A percentile compares a stretch with the other conserved stretches of the same genome.
phyloP scores from a whole-genome alignment of 2,113 vertebrate species.

The Trachemys scripta region DNA sequence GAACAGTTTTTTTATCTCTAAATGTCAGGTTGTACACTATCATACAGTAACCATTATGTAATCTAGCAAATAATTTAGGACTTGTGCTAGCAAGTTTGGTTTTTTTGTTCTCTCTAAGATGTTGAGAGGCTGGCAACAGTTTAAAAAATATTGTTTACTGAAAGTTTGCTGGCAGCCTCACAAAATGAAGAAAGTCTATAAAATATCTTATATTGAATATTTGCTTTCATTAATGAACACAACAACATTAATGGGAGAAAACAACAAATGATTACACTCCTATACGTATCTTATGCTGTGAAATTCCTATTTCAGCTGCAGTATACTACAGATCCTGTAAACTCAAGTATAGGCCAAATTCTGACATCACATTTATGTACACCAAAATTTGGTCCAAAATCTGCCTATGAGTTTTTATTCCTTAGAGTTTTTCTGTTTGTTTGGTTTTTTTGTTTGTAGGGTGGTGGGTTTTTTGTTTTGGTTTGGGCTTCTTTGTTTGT shows the following conservation, averaged over 20 bases:
- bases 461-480: neutral
- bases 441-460: neutral
- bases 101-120: slow-evolving; percentile 11
- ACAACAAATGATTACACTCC: neutral
- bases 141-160: neutral
- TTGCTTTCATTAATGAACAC: slow-evolving; percentile 24
- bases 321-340: slow-evolving; percentile 50
- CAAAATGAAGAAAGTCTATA: neutral
- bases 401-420: neutral
- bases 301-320: neutral
- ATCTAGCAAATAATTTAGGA: neutral
- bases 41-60: slow-evolving; percentile 23
- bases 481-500: neutral
- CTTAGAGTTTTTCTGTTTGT: neutral
- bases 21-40: slow-evolving; percentile 17
- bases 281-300: slow-evolving; percentile 28
- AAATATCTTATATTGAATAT: neutral
- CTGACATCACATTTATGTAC: slow-evolving; percentile 61
- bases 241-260: neutral
- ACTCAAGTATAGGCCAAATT: slow-evolving; percentile 66
- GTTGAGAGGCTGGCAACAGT: neutral
- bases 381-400: slow-evolving; percentile 50
- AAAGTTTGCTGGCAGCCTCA: neutral
- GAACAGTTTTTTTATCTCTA: neutral
- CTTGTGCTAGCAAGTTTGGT: neutral